Conservation (phyloP, 2,113 vertebrate species). For the Meleagris gallopavo region DNA sequence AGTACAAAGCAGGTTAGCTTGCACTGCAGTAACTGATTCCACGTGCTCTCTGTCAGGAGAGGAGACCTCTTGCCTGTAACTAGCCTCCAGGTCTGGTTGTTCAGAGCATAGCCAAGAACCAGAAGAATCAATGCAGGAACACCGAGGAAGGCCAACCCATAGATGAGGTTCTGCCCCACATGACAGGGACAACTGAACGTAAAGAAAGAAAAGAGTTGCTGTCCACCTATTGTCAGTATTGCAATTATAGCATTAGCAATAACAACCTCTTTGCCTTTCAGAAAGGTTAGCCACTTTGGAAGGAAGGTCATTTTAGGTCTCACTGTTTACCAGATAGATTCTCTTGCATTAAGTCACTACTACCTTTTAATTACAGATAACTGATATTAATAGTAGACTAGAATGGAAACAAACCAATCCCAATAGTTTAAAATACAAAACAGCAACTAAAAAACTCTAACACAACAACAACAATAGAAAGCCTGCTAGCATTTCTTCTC, state of each 20-base stretch:
- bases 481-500: fast-evolving
- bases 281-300: constrained; percentile 57
- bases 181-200: constrained; percentile 81
- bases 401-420: not conserved
- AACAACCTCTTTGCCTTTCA: constrained; percentile 74
- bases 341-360: not conserved
- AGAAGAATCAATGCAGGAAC: constrained; percentile 80
- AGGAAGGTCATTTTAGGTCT: constrained; percentile 45
- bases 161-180: constrained; percentile 76
- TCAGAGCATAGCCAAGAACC: constrained; percentile 75
- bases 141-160: constrained; percentile 77
- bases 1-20: constrained; percentile 74
- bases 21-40: constrained; percentile 44
- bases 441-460: fast-evolving
- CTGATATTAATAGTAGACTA: not conserved
- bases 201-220: constrained; percentile 79
- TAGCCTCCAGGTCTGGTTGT: constrained; percentile 77
- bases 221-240: constrained; percentile 71
- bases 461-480: not conserved
- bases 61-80: constrained; percentile 67
- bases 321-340: not conserved
- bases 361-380: not conserved
- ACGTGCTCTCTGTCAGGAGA: not conserved
- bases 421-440: not conserved
- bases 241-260: constrained; percentile 76